Conservation (phyloP, 2,888 invertebrate species). For the Spodoptera littoralis region DNA sequence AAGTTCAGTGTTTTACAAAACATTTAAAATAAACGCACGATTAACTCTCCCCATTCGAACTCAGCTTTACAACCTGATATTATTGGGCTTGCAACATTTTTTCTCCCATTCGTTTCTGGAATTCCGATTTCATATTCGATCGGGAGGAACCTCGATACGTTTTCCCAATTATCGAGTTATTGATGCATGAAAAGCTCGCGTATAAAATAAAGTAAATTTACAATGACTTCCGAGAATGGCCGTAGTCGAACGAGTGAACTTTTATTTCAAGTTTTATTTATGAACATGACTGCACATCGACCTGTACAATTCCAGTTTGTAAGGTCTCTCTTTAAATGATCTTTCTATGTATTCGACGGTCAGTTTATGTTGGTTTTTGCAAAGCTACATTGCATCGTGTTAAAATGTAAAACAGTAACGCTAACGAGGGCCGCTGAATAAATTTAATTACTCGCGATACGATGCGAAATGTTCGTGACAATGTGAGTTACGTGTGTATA, state of each 20-base stretch:
- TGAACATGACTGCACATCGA: constrained; percentile 6
- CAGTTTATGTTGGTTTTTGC: too few relatives aligned
- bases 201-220: constrained; percentile 33
- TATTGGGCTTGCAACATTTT: constrained; percentile 6
- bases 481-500: constrained; percentile 1
- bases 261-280: background rate
- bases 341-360: too few relatives aligned
- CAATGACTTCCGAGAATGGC: constrained; percentile 11
- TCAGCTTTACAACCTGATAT: constrained; percentile 7
- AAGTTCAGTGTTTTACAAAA: too few relatives aligned
- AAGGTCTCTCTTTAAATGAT: too few relatives aligned
- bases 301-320: too few relatives aligned
- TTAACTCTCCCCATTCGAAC: background rate
- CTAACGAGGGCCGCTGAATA: constrained; percentile 37
- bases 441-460: constrained; percentile 42
- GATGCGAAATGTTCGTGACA: constrained; percentile 9
- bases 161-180: constrained; percentile 26
- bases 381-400: constrained; percentile 26
- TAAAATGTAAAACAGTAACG: constrained; percentile 49
- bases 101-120: constrained; percentile 6
- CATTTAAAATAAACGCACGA: constrained; percentile 4
- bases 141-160: constrained; percentile 2
- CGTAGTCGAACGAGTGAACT: constrained; percentile 13
- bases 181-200: constrained; percentile 16
- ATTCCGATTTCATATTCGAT: constrained; percentile 25